Percentiles rank a stretch among this genome's conserved stretches.
Conservation (phyloP, 2,888 invertebrate genomes). For the Apoda limacodes region DNA sequence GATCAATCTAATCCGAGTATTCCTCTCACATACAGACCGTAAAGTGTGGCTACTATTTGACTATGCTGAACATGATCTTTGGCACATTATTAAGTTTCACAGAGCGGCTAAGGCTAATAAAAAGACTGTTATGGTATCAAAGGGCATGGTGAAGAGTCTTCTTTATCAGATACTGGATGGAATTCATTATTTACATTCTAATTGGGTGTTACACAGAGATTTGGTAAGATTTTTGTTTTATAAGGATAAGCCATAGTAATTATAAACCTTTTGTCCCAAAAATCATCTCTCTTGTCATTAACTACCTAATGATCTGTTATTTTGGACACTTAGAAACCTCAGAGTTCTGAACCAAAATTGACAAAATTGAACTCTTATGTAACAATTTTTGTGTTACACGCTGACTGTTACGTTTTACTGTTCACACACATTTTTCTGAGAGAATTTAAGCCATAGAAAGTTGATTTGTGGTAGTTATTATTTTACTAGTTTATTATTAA, state of each 20-base stretch:
- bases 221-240: conserved; percentile 69
- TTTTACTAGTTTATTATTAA: too few species aligned
- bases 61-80: conserved; percentile 98
- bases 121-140: conserved; percentile 94
- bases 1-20: conserved; percentile 95
- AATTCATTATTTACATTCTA: conserved; percentile 98
- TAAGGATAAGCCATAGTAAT: conserved; percentile 1
- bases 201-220: conserved; percentile 99
- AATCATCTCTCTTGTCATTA: conserved; percentile 2
- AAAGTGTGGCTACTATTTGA: conserved; percentile 98
- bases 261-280: not conserved
- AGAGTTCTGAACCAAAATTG: too few species aligned
- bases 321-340: too few species aligned
- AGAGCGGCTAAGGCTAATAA: conserved; percentile 97
- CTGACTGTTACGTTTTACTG: too few species aligned
- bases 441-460: too few species aligned
- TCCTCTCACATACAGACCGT: conserved; percentile 94
- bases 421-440: too few species aligned
- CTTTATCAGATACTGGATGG: conserved; percentile 98
- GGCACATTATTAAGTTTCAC: conserved; percentile 99
- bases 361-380: too few species aligned
- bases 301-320: not conserved
- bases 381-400: too few species aligned
- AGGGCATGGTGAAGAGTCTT: conserved; percentile 97
- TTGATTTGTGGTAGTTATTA: too few species aligned